These are phyloP conservation scores for Phoeniculus purpureus DNA, from an alignment of 2,797 vertebrate genomes.

Conservation along the genomic window DNA sequence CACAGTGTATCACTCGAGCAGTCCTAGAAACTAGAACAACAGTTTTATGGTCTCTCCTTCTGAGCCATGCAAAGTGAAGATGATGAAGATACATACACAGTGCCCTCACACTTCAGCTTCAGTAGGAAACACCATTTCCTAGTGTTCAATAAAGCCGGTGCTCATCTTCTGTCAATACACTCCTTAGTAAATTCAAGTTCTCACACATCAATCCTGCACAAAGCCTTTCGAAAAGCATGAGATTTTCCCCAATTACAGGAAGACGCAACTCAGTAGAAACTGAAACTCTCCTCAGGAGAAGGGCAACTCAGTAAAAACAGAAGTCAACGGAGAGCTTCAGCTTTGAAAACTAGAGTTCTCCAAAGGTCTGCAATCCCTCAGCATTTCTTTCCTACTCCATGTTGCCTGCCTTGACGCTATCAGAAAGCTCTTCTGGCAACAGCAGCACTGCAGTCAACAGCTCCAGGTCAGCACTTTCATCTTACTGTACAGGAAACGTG, in stretches of 20 bases:
- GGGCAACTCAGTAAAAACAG: background rate
- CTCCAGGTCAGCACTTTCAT: background rate
- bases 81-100: background rate
- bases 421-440: background rate
- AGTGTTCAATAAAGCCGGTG: background rate
- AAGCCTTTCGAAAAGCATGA: background rate
- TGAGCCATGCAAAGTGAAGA: background rate
- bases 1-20: accelerated
- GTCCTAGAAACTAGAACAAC: background rate
- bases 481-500: background rate
- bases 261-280: background rate
- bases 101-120: background rate
- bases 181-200: background rate
- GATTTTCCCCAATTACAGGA: background rate
- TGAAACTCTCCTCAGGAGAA: background rate
- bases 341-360: background rate
- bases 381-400: background rate
- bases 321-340: background rate
- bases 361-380: background rate
- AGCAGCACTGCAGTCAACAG: background rate
- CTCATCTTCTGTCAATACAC: background rate
- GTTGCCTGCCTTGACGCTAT: background rate
- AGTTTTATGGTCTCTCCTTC: background rate
- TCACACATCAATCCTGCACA: background rate
- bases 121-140: background rate